Percentiles rank a stretch among this genome's conserved stretches.
Conservation (phyloP, 1,140 invertebrate genomes). For the Drosophila oshimai region DNA sequence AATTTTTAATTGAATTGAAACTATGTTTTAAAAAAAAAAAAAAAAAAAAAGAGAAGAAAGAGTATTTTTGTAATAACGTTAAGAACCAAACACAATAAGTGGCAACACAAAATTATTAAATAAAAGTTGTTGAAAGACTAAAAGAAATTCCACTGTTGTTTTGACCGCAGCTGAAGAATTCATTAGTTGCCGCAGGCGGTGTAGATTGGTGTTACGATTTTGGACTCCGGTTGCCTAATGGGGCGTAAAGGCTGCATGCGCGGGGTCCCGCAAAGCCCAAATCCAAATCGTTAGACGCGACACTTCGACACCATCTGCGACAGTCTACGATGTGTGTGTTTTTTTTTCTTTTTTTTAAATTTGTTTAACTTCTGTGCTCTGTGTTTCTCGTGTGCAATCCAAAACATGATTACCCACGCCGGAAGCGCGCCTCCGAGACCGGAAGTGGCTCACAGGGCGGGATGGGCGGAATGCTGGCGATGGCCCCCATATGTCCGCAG, state of each 20-base stretch:
- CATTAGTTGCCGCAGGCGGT: conserved; percentile 24
- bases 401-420: conserved; percentile 59
- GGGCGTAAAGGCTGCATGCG: conserved; percentile 8
- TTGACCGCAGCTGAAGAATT: not conserved
- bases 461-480: conserved; percentile 4
- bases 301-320: conserved; percentile 21
- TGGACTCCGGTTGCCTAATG: conserved; percentile 5
- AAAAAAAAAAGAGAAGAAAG: no score
- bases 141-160: not conserved
- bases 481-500: not conserved
- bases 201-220: conserved; percentile 20
- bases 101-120: no score
- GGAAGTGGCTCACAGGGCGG: not conserved
- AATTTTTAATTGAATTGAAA: no score
- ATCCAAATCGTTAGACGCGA: conserved; percentile 3
- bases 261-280: conserved; percentile 10
- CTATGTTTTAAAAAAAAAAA: no score
- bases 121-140: not conserved
- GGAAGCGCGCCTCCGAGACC: conserved; percentile 5
- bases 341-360: not conserved
- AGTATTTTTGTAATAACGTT: not conserved
- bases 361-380: not conserved
- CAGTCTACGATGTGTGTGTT: conserved; percentile 17
- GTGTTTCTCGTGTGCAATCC: conserved; percentile 41
- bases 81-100: no score